A percentile compares a stretch with the other conserved stretches of the same genome.
These are phyloP conservation scores for Thera britannica DNA, from an alignment of 2,888 invertebrate species.

Conservation along the genomic window DNA sequence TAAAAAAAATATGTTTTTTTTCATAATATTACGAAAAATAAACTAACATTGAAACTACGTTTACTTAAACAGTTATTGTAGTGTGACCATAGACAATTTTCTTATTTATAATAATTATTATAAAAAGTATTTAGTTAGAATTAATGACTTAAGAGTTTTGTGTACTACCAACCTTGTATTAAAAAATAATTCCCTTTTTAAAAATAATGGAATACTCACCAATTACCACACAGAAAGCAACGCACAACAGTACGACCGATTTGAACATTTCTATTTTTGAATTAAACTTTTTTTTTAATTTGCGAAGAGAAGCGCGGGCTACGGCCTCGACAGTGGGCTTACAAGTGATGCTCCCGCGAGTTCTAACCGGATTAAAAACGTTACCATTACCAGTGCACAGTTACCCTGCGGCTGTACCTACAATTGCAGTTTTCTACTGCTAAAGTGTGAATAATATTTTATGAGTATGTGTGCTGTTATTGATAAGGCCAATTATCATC, in stretches of 20 bases:
- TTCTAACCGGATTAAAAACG: conserved; percentile 72
- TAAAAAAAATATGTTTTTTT: conserved; percentile 19
- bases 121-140: neutral
- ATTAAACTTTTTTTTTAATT: conserved; percentile 40
- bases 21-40: conserved; percentile 13
- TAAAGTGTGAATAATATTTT: neutral
- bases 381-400: conserved; percentile 55
- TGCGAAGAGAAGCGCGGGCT: conserved; percentile 53
- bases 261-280: conserved; percentile 66
- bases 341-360: conserved; percentile 72
- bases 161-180: neutral
- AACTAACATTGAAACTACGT: neutral
- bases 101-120: neutral
- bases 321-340: conserved; percentile 62
- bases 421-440: conserved; percentile 23
- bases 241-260: conserved; percentile 67
- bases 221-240: conserved; percentile 68
- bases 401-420: conserved; percentile 45
- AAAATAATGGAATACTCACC: conserved; percentile 61
- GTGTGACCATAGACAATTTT: neutral
- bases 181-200: neutral
- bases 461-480: neutral
- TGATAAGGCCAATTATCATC: no score
- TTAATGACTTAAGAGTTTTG: neutral
- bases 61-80: neutral